These are phyloP conservation scores for Phoenicopterus ruber DNA, from an alignment of 2,113 vertebrate species.

Conservation along the genomic window DNA sequence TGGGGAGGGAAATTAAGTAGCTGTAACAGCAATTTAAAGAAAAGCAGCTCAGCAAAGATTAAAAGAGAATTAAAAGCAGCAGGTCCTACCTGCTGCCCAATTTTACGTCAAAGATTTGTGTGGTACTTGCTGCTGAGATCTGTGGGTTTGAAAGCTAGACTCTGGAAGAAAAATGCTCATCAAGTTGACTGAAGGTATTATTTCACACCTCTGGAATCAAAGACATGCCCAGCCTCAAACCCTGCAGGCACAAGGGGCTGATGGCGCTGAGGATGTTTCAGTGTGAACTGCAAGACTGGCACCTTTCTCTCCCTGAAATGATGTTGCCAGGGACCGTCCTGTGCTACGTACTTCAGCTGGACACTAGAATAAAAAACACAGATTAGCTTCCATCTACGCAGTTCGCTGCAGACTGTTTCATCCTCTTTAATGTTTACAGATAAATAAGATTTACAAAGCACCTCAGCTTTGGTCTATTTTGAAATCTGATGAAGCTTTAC, in stretches of 20 bases:
- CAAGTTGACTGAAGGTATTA: background rate
- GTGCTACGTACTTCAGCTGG: background rate
- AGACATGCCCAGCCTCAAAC: background rate
- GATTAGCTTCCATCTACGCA: background rate
- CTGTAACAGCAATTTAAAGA: background rate
- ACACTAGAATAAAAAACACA: rapidly evolving
- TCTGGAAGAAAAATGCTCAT: background rate
- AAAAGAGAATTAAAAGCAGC: slow-evolving; percentile 17
- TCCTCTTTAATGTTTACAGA: background rate
- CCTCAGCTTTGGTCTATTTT: background rate
- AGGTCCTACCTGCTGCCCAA: background rate
- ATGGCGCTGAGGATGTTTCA: background rate
- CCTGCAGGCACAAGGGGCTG: background rate
- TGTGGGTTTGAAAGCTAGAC: background rate
- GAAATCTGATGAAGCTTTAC: background rate
- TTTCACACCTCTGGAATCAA: background rate
- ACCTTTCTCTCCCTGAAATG: background rate
- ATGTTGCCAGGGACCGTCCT: background rate
- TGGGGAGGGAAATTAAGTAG: background rate
- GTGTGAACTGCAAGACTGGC: background rate
- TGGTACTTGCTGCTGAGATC: background rate
- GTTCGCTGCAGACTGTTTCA: background rate
- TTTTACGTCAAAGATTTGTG: background rate
- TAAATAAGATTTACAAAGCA: background rate
- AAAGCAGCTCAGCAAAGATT: slow-evolving; percentile 11